Base-by-base conservation (phyloP, 2,113 vertebrate genomes). In the Verasper variegatus region DNA sequence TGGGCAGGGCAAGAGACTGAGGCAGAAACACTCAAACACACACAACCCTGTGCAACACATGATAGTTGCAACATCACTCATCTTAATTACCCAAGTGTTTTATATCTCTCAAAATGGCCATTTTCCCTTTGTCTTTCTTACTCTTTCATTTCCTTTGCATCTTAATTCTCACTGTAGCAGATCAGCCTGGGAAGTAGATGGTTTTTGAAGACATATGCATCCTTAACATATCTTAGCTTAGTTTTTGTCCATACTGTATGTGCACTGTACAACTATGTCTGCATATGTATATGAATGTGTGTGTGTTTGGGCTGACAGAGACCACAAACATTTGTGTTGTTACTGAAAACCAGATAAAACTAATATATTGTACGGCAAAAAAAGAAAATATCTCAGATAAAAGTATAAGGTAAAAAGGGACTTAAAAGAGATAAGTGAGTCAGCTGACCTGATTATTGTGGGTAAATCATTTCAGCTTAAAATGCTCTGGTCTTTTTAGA, bases 1-100 rank as follows among this genome's bases (percentile, higher is more conserved):
- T 85, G 89, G 76, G 74, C 86, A 88, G 89, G 79, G 91, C 78
- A 77, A 81, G 87, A 88, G 86, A 90, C 86, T 90, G 84, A 86
- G 90, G 88, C 81, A 89, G 81, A 87, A 47, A 56, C 18, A 60
- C 82, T 78, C 68, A 51, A 71, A 73, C 63, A 4, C 27, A 55
- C 84, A 78, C 62, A 72, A 14, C 40, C 67, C 55, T 76, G 71
- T 37, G 66, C 71, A 64, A 67, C 42, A 71, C 51, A 24, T 51
- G 49, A 47, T 65, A 61, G 63, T 74, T 13, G 63, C 77, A 81
- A 60, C 37, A 45, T 57, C 81, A 75, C 85, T 86, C 72, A 75
- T 73, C 88, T 86, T 3, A 40, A 10, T 40, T 40, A 40, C 37
- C 37, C 7, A 12, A 40, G 11, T 12, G 68, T 83, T 82, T 84